Percentiles rank a stretch among this genome's conserved stretches.
Evolutionary conservation across 2,113 vertebrate species (phyloP).

Genomic region (Channa argus): DNA sequence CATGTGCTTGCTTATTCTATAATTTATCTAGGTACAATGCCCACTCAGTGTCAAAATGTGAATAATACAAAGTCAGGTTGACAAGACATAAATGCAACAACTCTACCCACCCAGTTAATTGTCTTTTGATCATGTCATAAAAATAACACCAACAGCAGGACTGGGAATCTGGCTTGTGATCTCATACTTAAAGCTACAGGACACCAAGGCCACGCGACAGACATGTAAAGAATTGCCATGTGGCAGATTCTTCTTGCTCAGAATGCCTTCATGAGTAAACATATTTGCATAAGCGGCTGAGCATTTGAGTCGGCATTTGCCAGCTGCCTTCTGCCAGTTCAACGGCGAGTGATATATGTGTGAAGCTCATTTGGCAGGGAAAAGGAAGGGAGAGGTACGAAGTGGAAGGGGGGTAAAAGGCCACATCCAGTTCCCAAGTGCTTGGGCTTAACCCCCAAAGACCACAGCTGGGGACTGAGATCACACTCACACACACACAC

Average conservation of each 20-base stretch:
- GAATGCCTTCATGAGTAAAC: conserved; percentile 78
- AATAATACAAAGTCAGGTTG: neutral
- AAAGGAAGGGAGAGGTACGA: conserved; percentile 22
- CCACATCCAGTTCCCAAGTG: conserved; percentile 63
- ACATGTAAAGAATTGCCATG: conserved; percentile 67
- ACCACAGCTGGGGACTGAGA: conserved; percentile 73
- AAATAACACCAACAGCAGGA: conserved; percentile 55
- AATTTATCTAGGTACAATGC: neutral
- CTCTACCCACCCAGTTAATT: neutral
- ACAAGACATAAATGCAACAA: conserved; percentile 14
- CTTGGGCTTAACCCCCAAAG: conserved; percentile 58
- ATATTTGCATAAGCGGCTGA: conserved; percentile 81
- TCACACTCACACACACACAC: conserved; percentile 30
- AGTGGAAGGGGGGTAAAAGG: conserved; percentile 37
- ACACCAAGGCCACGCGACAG: conserved; percentile 38
- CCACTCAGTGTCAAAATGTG: neutral
- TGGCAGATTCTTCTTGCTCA: conserved; percentile 57
- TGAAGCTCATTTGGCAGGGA: conserved; percentile 79
- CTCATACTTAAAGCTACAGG: conserved; percentile 38
- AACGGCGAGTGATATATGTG: conserved; percentile 80
- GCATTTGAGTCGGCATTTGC: conserved; percentile 65
- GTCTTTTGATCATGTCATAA: conserved; percentile 46
- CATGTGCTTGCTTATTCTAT: neutral
- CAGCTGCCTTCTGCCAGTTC: conserved; percentile 74
- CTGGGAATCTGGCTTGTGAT: conserved; percentile 39